Evolutionary conservation across 2,888 invertebrate genomes (phyloP).

Genomic region (Augochlorella aurata): DNA sequence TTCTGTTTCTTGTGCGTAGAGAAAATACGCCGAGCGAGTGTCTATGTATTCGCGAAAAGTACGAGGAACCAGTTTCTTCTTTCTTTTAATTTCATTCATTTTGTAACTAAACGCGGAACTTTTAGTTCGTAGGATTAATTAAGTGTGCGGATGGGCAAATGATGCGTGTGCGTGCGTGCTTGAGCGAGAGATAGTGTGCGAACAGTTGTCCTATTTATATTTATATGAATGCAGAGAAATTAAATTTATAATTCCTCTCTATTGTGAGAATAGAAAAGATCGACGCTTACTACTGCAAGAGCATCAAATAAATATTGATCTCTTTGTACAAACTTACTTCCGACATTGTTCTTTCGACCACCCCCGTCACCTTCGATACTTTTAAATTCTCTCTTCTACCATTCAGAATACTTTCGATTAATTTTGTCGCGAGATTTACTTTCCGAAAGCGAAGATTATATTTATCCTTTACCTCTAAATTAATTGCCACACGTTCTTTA

Average conservation of each 20-base stretch:
- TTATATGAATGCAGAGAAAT: constrained; percentile 70
- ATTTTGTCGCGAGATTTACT: no score
- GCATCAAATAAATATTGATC: constrained; percentile 82
- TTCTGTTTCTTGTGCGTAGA: constrained; percentile 77
- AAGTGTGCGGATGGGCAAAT: constrained; percentile 20
- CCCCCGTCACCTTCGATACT: background rate
- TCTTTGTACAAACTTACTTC: constrained; percentile 74
- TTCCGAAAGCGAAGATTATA: no score
- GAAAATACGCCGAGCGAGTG: constrained; percentile 65
- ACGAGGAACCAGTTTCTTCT: constrained; percentile 50
- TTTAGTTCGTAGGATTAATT: constrained; percentile 62
- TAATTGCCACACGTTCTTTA: no score
- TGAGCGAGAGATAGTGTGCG: constrained; percentile 40
- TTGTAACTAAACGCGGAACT: constrained; percentile 57
- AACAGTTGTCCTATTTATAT: constrained; percentile 66
- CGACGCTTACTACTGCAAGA: constrained; percentile 80
- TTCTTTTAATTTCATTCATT: constrained; percentile 1
- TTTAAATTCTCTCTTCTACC: background rate
- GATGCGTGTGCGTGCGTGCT: constrained; percentile 32
- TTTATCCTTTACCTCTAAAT: no score
- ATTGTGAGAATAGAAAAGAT: constrained; percentile 78
- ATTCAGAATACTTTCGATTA: no score
- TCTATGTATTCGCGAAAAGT: constrained; percentile 59
- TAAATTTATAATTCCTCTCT: constrained; percentile 77
- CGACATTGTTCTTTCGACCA: constrained; percentile 53